Evolutionary conservation across 2,797 vertebrate genomes (phyloP), one percentile per base, ranked within the genome.

Genomic region (Gymnoscopelus microlampas): DNA sequence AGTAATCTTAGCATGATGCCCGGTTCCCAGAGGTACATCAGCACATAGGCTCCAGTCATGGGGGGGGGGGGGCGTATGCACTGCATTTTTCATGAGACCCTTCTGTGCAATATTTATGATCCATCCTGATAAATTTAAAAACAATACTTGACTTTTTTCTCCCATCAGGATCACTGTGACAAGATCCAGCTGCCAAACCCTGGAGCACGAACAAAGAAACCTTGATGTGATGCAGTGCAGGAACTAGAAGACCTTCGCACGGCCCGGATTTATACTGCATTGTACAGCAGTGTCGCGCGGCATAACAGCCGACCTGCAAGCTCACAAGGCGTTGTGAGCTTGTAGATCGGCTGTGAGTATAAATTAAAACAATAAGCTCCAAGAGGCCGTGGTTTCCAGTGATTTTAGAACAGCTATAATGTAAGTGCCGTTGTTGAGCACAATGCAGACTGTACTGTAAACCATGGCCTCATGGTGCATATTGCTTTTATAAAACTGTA

Each of bases 101-200:
- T 73, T 80, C 77, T 10, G 71, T 92, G 87, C 89, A 93, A 90
- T 87, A 93, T 94, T 93, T 87, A 92, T 93, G 87, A 93, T 85
- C 80, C 66, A 66, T 79, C 85, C 84, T 87, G 63, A 82, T 88
- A 83, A 82, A 83, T 83, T 88, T 83, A 85, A 83, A 68, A 93
- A 89, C 89, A 92, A 90, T 88, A 90, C 87, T 88, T 84, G 84
- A 86, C 87, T 88, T 73, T 70, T 62, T 83, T 55, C 53, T 73
- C 65, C 35, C 79, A 66, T 69, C 63, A 82, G 78, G 79, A 77
- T 75, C 78, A 15, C 26, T 6, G 56, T 26, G 35, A 74, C 32
- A 59, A 15, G n/a, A 76, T 53, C 69, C 77, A 47, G 24, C 63
- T 54, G 54, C 58, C 66, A 81, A 84, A 83, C 82, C 81, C 77